Percentiles rank a stretch among this genome's conserved stretches.
phyloP scores from a whole-genome alignment of 35 echinoderm and acorn worm genomes.

The Anneissia japonica region DNA sequence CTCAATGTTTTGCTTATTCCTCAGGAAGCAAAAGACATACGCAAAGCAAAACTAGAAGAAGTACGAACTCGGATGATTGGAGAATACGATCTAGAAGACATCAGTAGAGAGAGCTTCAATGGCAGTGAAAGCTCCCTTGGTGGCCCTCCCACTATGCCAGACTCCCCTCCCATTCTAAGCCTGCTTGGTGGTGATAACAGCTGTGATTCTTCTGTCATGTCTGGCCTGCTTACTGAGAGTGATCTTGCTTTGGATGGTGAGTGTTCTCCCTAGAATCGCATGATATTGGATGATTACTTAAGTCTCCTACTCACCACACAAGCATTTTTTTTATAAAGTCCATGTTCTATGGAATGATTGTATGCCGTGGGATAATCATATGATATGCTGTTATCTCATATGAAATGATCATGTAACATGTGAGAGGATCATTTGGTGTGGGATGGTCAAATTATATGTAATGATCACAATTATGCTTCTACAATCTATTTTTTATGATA shows the following conservation, averaged over 20 bases:
- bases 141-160: slow-evolving; percentile 61
- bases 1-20: neutral
- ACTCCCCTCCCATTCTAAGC: slow-evolving; percentile 88
- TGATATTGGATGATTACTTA: too few relatives aligned
- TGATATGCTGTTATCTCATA: neutral
- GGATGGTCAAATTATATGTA: neutral
- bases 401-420: neutral
- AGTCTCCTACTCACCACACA: too few relatives aligned
- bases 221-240: slow-evolving; percentile 85
- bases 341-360: too few relatives aligned
- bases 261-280: neutral
- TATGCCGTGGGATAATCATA: too few relatives aligned
- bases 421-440: neutral
- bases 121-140: slow-evolving; percentile 81
- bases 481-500: neutral
- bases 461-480: neutral
- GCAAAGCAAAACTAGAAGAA: slow-evolving; percentile 56
- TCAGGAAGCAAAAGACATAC: slow-evolving; percentile 95
- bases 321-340: too few relatives aligned
- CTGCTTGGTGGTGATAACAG: slow-evolving; percentile 88
- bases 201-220: slow-evolving; percentile 69
- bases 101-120: slow-evolving; percentile 72
- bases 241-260: slow-evolving; percentile 90
- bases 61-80: slow-evolving; percentile 10
- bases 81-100: slow-evolving; percentile 55